Conservation (phyloP, 2,113 vertebrate species). For the Muntiacus reevesi region DNA sequence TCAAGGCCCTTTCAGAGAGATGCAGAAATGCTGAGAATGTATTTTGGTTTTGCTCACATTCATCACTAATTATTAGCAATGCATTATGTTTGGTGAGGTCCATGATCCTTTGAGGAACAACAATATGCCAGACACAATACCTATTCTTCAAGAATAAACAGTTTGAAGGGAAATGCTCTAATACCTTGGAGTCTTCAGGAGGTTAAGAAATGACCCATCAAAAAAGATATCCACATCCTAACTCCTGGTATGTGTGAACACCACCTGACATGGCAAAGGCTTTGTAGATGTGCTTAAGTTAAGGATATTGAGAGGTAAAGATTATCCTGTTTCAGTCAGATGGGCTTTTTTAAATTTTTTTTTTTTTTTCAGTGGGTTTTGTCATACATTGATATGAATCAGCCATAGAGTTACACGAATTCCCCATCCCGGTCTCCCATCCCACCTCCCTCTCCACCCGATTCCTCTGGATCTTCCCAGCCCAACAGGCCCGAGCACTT, state of each 20-base stretch:
- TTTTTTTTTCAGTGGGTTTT: too few species aligned
- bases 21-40: neutral
- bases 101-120: neutral
- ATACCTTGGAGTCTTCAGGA: neutral
- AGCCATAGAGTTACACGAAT: too few species aligned
- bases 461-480: too few species aligned
- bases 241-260: neutral
- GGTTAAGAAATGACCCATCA: neutral
- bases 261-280: neutral
- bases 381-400: too few species aligned
- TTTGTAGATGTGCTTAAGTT: neutral
- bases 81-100: neutral
- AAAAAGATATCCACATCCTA: neutral
- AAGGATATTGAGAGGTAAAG: neutral
- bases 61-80: neutral
- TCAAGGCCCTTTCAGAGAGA: neutral
- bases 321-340: neutral
- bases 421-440: too few species aligned
- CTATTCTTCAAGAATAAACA: neutral
- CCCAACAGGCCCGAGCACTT: too few species aligned
- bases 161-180: neutral
- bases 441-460: too few species aligned
- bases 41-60: neutral
- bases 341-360: too few species aligned
- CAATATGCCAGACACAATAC: neutral